Base-by-base conservation (phyloP, 2,888 invertebrate genomes). In the Petrolisthes manimaculis region DNA sequence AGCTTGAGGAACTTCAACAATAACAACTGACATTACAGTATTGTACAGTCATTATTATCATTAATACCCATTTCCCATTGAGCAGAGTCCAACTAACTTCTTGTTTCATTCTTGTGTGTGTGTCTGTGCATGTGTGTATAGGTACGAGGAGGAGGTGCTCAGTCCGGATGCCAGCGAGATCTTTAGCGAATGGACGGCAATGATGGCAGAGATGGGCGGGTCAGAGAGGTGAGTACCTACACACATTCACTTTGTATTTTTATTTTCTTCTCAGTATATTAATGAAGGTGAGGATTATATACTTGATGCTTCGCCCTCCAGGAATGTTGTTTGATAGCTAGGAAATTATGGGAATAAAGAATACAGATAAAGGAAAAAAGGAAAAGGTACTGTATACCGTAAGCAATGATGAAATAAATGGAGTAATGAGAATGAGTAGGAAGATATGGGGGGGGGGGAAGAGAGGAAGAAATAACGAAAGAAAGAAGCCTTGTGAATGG, bases 91-190 rank as follows among this genome's bases (percentile, higher is more conserved):
- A 37, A 37, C 37, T 37, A 37, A 37, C 37, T 77, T 77, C 5
- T 77, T 77, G 5, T 77, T 37, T 9, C 14, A 8, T 21, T n/a
- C 21, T 3, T 80, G 54, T 21, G 61, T 80, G 80, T 61, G 61
- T 80, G 56, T 61, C 56, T 77, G 75, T 77, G 75, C 53, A 37
- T 77, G 51, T 37, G 75, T 37, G 24, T 37, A 21, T 51, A 90
- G 90, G 54, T 90, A 90, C 78, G 90, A 90, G 14, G 90, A 90
- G 69, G 90, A 90, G 21, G 90, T 90, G 18, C 56, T 90, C 21
- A 90, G 90, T 88, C 90, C 90, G 18, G 88, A 88, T 69, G 90
- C 90, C 53, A 86, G 83, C 24, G 90, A 90, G 61, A 90, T 90
- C 54, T 86, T 88, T 79, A 90, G 83, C 55, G 90, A 90, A 71